Percentiles rank a stretch among this genome's conserved stretches.
These are phyloP conservation scores for Menidia beryllina DNA, from an alignment of 2,113 vertebrate species.

Conservation along the genomic window DNA sequence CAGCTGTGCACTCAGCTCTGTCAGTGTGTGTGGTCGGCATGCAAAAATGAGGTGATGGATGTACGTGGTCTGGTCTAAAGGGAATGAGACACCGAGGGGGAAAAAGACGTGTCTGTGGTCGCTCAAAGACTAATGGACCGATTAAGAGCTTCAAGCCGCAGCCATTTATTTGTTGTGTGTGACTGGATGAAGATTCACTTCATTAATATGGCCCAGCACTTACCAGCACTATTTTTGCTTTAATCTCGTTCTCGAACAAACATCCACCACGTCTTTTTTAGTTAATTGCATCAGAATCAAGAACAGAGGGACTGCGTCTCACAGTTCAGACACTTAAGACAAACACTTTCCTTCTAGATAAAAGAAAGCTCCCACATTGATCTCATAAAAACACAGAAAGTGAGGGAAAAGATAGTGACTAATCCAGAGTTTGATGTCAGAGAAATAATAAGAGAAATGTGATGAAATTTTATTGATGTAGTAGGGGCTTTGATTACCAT, in stretches of 20 bases:
- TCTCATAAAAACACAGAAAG: too few species aligned
- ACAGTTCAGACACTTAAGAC: neutral
- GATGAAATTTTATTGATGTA: too few species aligned
- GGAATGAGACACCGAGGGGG: conserved; percentile 46
- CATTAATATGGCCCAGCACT: conserved; percentile 78
- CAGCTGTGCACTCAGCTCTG: conserved; percentile 61
- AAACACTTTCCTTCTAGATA: neutral
- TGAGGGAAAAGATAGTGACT: too few species aligned
- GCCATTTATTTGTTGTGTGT: conserved; percentile 80
- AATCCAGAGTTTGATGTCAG: too few species aligned
- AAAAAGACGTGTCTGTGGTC: conserved; percentile 47
- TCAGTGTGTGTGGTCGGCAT: conserved; percentile 62
- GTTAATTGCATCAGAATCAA: conserved; percentile 45
- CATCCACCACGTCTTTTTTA: conserved; percentile 18
- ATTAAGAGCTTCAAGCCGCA: conserved; percentile 77
- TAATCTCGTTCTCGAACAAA: conserved; percentile 17
- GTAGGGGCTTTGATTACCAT: too few species aligned
- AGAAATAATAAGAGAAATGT: too few species aligned
- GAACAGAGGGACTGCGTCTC: conserved; percentile 5
- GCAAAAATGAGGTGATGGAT: conserved; percentile 76
- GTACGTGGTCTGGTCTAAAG: conserved; percentile 49
- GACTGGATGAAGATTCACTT: conserved; percentile 82
- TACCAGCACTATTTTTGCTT: conserved; percentile 53
- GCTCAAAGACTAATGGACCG: conserved; percentile 80
- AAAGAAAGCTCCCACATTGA: too few species aligned